These are phyloP conservation scores for Pongo pygmaeus DNA, from an alignment of 2,113 vertebrate species.

Conservation along the genomic window DNA sequence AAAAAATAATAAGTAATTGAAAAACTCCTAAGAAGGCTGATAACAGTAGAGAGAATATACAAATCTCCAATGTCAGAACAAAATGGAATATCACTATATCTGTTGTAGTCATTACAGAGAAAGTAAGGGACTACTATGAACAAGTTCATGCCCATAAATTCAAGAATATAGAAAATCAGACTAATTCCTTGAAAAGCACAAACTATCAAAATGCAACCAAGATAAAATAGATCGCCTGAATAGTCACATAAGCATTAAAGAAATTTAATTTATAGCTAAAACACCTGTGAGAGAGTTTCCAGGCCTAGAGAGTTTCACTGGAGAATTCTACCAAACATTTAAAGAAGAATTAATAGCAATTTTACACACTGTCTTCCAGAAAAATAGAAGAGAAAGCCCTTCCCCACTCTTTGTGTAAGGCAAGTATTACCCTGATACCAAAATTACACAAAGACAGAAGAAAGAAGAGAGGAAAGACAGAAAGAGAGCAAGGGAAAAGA, in stretches of 20 bases:
- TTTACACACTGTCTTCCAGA: neutral
- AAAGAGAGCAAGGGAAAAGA: neutral
- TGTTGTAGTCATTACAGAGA: neutral
- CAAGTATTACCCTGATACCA: neutral
- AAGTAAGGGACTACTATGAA: neutral
- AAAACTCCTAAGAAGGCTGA: neutral
- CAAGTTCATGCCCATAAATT: neutral
- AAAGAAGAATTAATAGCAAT: neutral
- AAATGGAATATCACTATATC: neutral
- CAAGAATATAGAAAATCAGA: neutral
- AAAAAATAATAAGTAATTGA: neutral
- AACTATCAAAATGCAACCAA: neutral
- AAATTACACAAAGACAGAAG: neutral
- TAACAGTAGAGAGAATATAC: neutral
- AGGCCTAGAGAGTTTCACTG: neutral
- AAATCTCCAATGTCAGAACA: neutral
- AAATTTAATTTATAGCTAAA: neutral
- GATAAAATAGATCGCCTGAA: neutral
- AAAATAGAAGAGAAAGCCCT: neutral
- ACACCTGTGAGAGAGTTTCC: neutral
- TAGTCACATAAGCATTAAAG: neutral
- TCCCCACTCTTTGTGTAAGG: neutral
- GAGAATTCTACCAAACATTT: neutral
- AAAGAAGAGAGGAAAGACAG: neutral
- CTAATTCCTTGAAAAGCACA: neutral